Evolutionary conservation across 1,140 invertebrate genomes (phyloP).

Genomic region (Lysiphlebus fabarum): DNA sequence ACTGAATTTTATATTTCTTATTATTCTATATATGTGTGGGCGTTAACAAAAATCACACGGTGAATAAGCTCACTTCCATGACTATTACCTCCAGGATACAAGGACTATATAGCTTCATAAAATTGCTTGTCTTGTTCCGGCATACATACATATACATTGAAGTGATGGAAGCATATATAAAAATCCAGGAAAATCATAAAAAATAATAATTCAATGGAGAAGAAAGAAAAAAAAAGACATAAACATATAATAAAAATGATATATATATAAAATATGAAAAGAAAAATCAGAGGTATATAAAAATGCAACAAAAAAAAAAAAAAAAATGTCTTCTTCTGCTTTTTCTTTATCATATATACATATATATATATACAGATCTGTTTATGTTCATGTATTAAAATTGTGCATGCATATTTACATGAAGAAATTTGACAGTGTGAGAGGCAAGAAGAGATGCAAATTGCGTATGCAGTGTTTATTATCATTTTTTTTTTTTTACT

Average conservation of each 20-base stretch:
- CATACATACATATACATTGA: not conserved
- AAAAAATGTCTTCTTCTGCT: not conserved
- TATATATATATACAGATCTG: too few relatives aligned
- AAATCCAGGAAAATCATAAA: not conserved
- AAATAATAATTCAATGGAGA: not conserved
- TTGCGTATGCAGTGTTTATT: too few relatives aligned
- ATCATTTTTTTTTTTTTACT: too few relatives aligned
- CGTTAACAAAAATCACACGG: conserved; percentile 24
- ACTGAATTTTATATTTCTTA: conserved; percentile 1
- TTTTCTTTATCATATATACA: too few relatives aligned
- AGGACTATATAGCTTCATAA: conserved; percentile 16
- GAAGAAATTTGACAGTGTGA: too few relatives aligned
- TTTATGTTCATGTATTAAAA: too few relatives aligned
- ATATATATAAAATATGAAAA: conserved; percentile 9
- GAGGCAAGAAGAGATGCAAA: too few relatives aligned
- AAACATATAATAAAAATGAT: conserved; percentile 4
- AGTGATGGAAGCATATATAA: not conserved
- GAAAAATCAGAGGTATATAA: conserved; percentile 2
- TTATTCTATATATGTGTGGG: conserved; percentile 11
- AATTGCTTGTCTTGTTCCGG: conserved; percentile 17
- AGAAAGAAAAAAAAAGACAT: not conserved
- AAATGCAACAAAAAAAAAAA: not conserved
- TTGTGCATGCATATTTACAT: too few relatives aligned
- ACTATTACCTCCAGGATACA: conserved; percentile 24
- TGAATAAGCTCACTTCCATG: conserved; percentile 23